Percentiles rank a stretch among this genome's conserved stretches.
phyloP scores from a whole-genome alignment of 1,140 invertebrate species.

The Ceratina australensis region DNA sequence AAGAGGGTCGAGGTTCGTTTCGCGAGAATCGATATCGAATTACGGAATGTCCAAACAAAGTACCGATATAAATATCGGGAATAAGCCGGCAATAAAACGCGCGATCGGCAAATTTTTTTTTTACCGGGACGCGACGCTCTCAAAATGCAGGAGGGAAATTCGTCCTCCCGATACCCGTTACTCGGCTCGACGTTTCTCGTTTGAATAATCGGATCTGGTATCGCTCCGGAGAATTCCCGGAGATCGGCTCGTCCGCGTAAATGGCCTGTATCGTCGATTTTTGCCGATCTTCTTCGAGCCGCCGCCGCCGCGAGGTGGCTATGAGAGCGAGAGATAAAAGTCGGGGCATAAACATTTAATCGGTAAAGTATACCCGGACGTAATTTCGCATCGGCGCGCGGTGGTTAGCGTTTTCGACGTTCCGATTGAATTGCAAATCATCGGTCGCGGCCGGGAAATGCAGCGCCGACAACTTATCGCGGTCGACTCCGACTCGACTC shows the following conservation, averaged over 20 bases:
- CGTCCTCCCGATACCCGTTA: neutral
- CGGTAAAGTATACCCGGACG: slow-evolving; percentile 28
- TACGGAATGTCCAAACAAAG: slow-evolving; percentile 19
- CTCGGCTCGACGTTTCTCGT: slow-evolving; percentile 4
- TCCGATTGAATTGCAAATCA: slow-evolving; percentile 52
- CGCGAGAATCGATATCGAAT: slow-evolving; percentile 34
- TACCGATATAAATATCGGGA: slow-evolving; percentile 9
- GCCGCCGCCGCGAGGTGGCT: no score
- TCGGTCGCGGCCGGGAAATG: slow-evolving; percentile 12
- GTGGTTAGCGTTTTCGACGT: neutral
- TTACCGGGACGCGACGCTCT: neutral
- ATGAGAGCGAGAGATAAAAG: neutral
- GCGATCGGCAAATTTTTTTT: slow-evolving; percentile 30
- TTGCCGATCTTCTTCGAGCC: neutral
- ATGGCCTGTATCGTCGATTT: slow-evolving; percentile 1
- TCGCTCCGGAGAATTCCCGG: neutral
- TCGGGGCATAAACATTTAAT: slow-evolving; percentile 50
- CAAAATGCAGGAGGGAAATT: neutral
- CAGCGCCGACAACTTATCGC: slow-evolving; percentile 4
- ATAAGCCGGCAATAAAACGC: slow-evolving; percentile 29
- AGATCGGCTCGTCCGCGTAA: slow-evolving; percentile 31
- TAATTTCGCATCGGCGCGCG: slow-evolving; percentile 43
- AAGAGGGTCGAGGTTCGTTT: neutral
- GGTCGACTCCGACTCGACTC: neutral
- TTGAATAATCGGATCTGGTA: slow-evolving; percentile 45